Conservation (phyloP, 92 coral and sea anemone species). For the Parazoanthus swiftii region DNA sequence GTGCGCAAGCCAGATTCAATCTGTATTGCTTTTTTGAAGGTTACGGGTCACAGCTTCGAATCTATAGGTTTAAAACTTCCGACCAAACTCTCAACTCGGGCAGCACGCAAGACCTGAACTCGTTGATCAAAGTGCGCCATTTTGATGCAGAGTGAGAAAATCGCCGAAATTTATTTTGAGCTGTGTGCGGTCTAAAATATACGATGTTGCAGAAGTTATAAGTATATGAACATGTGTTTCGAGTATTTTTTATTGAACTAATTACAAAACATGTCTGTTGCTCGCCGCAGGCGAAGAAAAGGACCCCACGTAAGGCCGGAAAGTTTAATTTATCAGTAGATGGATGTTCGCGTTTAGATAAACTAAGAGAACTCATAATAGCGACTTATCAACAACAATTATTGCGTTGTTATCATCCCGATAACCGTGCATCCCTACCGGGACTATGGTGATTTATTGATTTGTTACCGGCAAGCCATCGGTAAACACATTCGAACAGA, state of each 20-base stretch:
- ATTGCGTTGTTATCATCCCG: slow-evolving; percentile 2
- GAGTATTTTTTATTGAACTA: not conserved
- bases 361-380: slow-evolving; percentile 38
- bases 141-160: not conserved
- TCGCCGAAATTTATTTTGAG: not conserved
- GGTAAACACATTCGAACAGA: not conserved
- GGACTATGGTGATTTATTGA: not conserved
- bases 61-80: slow-evolving; percentile 2
- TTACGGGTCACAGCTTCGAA: slow-evolving; percentile 45
- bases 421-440: slow-evolving; percentile 34
- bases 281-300: slow-evolving; percentile 31
- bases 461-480: slow-evolving; percentile 1
- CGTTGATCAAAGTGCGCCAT: not conserved
- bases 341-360: slow-evolving; percentile 39
- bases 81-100: not conserved
- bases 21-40: slow-evolving; percentile 16
- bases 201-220: not conserved
- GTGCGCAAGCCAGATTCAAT: not conserved
- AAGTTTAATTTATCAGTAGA: slow-evolving; percentile 18
- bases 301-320: slow-evolving; percentile 36
- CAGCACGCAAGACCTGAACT: slow-evolving; percentile 26
- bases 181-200: not conserved
- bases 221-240: not conserved
- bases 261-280: slow-evolving; percentile 25
- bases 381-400: slow-evolving; percentile 44